phyloP scores from a whole-genome alignment of 2,113 vertebrate genomes.

The Galbula dea region DNA sequence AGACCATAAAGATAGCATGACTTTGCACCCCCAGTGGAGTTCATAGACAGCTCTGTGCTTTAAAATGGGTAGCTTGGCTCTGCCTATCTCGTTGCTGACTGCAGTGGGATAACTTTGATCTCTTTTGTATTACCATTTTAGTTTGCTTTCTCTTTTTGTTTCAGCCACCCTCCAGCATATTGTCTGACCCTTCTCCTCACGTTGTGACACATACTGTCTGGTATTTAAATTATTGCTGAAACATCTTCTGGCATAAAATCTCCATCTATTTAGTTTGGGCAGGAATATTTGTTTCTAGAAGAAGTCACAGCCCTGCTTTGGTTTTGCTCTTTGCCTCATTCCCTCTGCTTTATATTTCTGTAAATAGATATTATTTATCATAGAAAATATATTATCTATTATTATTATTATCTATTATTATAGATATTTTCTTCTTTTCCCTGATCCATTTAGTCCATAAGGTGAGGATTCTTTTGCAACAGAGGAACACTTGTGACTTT shows the following conservation, averaged over 20 bases:
- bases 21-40: not conserved
- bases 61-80: not conserved
- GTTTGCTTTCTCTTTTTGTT: slow-evolving; percentile 42
- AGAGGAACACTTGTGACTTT: slow-evolving; percentile 16
- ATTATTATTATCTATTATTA: too few relatives aligned
- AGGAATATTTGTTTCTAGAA: not conserved
- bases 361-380: not conserved
- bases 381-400: too few relatives aligned
- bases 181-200: not conserved
- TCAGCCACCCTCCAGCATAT: slow-evolving; percentile 1
- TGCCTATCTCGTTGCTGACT: slow-evolving; percentile 30
- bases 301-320: not conserved
- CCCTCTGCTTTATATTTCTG: not conserved
- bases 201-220: not conserved
- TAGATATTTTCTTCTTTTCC: not conserved
- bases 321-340: not conserved
- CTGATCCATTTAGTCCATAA: not conserved
- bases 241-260: slow-evolving; percentile 25
- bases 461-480: not conserved
- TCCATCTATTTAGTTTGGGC: slow-evolving; percentile 11
- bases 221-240: slow-evolving; percentile 12
- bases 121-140: slow-evolving; percentile 27
- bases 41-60: slow-evolving; percentile 16
- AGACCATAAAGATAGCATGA: not conserved
- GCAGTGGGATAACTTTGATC: slow-evolving; percentile 10